Conservation (phyloP, 2,888 invertebrate species). For the Athalia rosae region DNA sequence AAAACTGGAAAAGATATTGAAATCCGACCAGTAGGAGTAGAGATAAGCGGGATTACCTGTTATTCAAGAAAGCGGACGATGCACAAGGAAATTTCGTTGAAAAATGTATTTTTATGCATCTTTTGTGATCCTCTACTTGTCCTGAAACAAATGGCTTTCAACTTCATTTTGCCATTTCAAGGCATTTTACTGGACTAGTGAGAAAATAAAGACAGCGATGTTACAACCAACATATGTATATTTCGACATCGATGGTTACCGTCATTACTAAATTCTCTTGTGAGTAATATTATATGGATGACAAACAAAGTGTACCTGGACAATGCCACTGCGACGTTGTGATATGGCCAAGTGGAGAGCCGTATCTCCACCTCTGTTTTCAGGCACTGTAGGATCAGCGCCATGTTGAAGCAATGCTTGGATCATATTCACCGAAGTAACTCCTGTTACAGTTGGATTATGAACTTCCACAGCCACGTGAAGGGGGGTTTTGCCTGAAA, state of each 20-base stretch:
- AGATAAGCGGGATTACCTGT: no score
- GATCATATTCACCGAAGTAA: conserved; percentile 46
- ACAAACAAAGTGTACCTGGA: conserved; percentile 58
- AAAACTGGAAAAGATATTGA: no score
- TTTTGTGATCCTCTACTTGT: no score
- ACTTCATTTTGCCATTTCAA: no score
- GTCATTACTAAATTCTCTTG: background rate
- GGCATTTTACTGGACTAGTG: no score
- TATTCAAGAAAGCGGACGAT: no score
- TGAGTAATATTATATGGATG: background rate
- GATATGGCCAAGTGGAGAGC: conserved; percentile 64
- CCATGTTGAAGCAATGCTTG: conserved; percentile 62
- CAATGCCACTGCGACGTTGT: conserved; percentile 57
- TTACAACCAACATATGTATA: background rate
- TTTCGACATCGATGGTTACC: background rate
- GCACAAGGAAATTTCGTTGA: no score
- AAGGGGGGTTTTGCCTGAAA: conserved; percentile 64
- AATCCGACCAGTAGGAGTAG: no score
- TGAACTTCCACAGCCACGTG: conserved; percentile 66
- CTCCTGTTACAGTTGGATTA: conserved; percentile 49
- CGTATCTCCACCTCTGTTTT: conserved; percentile 60
- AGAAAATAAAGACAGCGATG: background rate
- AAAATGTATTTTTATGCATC: no score
- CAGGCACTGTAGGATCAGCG: conserved; percentile 57
- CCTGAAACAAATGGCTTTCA: no score